phyloP scores from a whole-genome alignment of 1,140 invertebrate genomes.

The Heliconius nattereri region DNA sequence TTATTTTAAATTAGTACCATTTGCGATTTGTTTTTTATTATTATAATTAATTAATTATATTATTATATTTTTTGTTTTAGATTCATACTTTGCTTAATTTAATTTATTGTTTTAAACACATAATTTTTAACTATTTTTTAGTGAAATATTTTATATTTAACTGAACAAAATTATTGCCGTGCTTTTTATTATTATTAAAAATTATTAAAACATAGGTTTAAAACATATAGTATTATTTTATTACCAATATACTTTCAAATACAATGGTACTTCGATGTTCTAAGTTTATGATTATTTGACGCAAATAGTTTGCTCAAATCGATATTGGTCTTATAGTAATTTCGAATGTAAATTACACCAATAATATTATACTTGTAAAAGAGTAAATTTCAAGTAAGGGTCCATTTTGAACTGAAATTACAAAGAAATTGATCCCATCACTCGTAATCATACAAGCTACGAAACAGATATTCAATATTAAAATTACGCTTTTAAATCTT shows the following conservation, averaged over 20 bases:
- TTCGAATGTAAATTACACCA: conserved; percentile 30
- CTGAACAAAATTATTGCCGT: neutral
- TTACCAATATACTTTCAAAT: neutral
- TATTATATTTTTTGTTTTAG: neutral
- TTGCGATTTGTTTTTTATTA: neutral
- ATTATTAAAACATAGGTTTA: neutral
- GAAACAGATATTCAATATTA: conserved; percentile 59
- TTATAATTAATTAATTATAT: neutral
- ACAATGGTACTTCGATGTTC: conserved; percentile 23
- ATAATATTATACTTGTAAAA: conserved; percentile 26
- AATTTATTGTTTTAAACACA: conserved; percentile 6
- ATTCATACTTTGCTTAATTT: conserved; percentile 1
- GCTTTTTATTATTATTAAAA: neutral
- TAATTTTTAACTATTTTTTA: neutral
- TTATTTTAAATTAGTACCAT: conserved; percentile 11
- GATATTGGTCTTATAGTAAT: conserved; percentile 33
- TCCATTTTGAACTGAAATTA: conserved; percentile 44
- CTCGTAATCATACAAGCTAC: conserved; percentile 62
- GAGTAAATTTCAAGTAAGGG: conserved; percentile 30
- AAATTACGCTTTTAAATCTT: conserved; percentile 62
- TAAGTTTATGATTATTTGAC: conserved; percentile 24
- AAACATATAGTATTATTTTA: neutral
- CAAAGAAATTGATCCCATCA: conserved; percentile 73
- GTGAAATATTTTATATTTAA: neutral
- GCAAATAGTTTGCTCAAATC: conserved; percentile 25